Conservation (phyloP, 1,140 invertebrate genomes). For the Leptonema lineaticorne region DNA sequence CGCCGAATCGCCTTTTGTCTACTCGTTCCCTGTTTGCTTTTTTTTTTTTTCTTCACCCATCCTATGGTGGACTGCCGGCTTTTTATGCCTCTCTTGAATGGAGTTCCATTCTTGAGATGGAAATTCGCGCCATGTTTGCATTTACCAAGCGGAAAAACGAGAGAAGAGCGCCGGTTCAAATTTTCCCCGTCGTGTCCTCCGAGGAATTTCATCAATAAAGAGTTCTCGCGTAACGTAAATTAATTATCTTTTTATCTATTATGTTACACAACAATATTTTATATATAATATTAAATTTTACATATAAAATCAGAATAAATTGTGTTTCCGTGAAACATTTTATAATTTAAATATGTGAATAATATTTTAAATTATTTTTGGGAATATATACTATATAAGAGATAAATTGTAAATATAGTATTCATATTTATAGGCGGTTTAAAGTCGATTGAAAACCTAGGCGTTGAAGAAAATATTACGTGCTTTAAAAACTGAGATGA, state of each 20-base stretch:
- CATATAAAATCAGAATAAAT: not conserved
- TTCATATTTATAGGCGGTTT: too few species aligned
- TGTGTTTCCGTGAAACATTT: not conserved
- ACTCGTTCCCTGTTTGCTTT: not conserved
- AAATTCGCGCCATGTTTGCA: constrained; percentile 12
- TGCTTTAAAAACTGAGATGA: not conserved
- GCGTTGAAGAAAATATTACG: too few species aligned
- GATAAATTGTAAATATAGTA: too few species aligned
- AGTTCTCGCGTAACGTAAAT: not conserved
- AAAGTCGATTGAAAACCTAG: too few species aligned
- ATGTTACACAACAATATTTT: too few species aligned
- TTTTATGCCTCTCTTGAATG: not conserved
- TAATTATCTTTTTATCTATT: constrained; percentile 3
- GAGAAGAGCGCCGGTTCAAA: not conserved
- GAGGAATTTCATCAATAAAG: constrained; percentile 11
- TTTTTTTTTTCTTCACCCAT: not conserved
- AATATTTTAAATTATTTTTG: too few species aligned
- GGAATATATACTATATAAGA: too few species aligned
- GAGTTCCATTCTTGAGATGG: constrained; percentile 7
- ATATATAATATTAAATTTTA: not conserved
- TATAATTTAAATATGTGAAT: not conserved
- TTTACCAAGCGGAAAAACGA: not conserved
- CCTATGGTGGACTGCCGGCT: not conserved
- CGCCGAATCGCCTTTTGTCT: not conserved
- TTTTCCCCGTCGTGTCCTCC: not conserved